phyloP scores from a whole-genome alignment of 2,113 vertebrate genomes.

The Menidia beryllina region DNA sequence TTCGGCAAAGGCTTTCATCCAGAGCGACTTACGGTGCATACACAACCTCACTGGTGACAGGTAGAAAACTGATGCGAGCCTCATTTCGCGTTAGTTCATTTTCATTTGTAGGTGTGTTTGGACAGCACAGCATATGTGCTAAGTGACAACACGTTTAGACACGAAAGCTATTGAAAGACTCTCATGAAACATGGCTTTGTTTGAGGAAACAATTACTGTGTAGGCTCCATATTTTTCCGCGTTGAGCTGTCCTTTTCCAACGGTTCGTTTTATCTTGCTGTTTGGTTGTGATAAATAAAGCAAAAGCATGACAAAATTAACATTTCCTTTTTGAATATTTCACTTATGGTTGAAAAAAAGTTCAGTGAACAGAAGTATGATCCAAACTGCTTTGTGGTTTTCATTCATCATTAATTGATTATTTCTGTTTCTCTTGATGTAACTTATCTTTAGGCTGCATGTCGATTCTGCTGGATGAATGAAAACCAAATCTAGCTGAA shows the following conservation, averaged over 20 bases:
- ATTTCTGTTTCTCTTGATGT: no score
- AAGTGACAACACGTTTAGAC: constrained; percentile 8
- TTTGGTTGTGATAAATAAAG: neutral
- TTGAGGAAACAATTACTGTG: neutral
- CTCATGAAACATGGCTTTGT: constrained; percentile 17
- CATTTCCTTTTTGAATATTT: no score
- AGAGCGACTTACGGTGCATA: no score
- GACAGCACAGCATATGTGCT: constrained; percentile 3
- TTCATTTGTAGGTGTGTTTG: constrained; percentile 28
- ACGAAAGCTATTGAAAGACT: neutral
- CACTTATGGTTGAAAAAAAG: no score
- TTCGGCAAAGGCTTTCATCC: no score
- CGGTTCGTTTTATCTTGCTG: neutral
- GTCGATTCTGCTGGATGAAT: no score
- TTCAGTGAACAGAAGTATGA: no score
- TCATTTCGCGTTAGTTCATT: constrained; percentile 9
- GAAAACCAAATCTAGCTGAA: no score
- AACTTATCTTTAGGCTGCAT: no score
- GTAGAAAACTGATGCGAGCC: constrained; percentile 30
- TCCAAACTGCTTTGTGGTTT: no score
- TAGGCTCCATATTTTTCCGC: neutral
- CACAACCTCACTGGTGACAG: neutral
- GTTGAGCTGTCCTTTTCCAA: neutral
- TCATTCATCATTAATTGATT: no score
- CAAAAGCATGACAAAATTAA: no score